Conservation (phyloP, 2,113 vertebrate species). For the Tachycineta bicolor region DNA sequence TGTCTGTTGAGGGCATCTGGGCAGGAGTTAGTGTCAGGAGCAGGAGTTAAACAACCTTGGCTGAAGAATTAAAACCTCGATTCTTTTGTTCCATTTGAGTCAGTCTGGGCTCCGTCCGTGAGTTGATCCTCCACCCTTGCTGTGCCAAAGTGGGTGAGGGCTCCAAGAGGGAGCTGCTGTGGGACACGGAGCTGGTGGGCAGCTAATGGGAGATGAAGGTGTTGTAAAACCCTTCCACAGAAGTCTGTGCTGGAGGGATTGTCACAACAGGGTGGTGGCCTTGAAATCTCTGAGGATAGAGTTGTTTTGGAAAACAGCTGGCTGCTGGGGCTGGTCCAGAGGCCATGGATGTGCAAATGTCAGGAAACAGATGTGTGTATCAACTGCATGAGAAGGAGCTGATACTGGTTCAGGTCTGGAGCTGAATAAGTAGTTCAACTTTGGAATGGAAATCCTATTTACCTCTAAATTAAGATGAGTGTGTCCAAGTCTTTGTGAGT, state of each 20-base stretch:
- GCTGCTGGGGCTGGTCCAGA: neutral
- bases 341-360: neutral
- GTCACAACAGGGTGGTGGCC: neutral
- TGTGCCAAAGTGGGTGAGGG: too few relatives aligned
- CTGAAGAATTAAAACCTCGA: too few relatives aligned
- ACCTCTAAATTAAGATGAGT: neutral
- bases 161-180: neutral
- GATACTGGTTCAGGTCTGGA: neutral
- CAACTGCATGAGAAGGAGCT: neutral
- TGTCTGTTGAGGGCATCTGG: neutral
- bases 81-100: neutral
- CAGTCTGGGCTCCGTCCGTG: fast-evolving
- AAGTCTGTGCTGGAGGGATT: neutral
- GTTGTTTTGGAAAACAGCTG: constrained; percentile 1
- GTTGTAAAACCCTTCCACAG: neutral
- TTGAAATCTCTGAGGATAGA: neutral
- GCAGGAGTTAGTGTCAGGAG: neutral
- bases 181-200: neutral
- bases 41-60: neutral
- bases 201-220: neutral
- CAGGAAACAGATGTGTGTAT: neutral
- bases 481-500: neutral
- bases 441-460: neutral
- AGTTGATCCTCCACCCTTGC: neutral
- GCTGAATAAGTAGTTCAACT: neutral